Conservation (phyloP, 2,113 vertebrate genomes). For the Hippocampus comes region DNA sequence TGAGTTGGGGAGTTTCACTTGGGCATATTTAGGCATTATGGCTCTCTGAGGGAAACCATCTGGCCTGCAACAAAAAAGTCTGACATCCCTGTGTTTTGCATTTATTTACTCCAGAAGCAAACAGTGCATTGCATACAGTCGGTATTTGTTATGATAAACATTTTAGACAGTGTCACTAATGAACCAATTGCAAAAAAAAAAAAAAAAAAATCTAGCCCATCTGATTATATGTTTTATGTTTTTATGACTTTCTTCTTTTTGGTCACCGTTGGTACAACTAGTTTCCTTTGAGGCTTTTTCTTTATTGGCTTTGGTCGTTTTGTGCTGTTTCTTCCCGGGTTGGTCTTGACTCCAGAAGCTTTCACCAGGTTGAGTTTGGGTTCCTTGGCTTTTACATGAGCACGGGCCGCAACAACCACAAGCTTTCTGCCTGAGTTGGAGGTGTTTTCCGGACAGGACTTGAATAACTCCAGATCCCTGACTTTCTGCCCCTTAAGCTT, state of each 20-base stretch:
- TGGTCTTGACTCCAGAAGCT: constrained; percentile 14
- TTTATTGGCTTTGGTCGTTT: constrained; percentile 31
- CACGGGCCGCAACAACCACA: background rate
- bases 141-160: background rate
- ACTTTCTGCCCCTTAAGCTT: constrained; percentile 75
- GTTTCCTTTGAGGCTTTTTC: constrained; percentile 28
- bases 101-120: background rate
- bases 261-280: constrained; percentile 7
- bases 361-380: constrained; percentile 30
- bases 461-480: constrained; percentile 69
- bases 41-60: background rate
- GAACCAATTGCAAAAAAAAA: background rate
- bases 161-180: background rate
- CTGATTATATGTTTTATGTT: background rate
- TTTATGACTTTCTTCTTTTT: constrained; percentile 44
- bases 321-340: constrained; percentile 25
- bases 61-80: background rate
- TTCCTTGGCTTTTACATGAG: constrained; percentile 38
- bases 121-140: background rate
- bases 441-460: constrained; percentile 69
- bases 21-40: background rate
- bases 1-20: too few relatives aligned
- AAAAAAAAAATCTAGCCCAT: background rate
- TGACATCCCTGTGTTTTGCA: background rate
- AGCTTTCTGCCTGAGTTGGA: constrained; percentile 2